Evolutionary conservation across 2,797 vertebrate genomes (phyloP).

Genomic region (Gallinago solitaria): DNA sequence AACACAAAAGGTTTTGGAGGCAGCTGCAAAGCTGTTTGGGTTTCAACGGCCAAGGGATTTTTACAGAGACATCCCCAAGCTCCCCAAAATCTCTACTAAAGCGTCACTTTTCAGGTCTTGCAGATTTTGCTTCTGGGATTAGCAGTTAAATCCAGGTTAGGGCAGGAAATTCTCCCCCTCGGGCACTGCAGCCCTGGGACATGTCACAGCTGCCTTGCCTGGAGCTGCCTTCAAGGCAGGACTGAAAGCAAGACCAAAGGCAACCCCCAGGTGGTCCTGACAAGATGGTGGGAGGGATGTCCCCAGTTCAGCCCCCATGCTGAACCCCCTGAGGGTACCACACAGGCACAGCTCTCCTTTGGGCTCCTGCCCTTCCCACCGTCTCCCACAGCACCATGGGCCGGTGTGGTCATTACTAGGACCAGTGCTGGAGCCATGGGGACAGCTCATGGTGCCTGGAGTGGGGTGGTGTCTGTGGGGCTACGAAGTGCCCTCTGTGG

Average conservation of each 20-base stretch:
- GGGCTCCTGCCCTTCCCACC: not conserved
- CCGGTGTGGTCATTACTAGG: rapidly evolving
- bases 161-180: not conserved
- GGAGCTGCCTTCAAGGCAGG: not conserved
- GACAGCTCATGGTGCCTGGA: rapidly evolving
- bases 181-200: rapidly evolving
- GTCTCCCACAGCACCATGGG: rapidly evolving
- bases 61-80: not conserved
- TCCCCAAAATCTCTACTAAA: not conserved
- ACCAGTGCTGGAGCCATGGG: rapidly evolving
- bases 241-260: not conserved
- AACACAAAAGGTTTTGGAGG: not conserved
- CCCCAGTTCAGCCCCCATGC: not conserved
- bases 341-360: rapidly evolving
- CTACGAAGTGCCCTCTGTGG: not conserved
- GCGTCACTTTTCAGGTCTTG: not conserved
- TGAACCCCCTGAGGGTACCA: rapidly evolving
- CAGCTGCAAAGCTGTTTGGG: not conserved
- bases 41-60: not conserved
- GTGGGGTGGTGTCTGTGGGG: not conserved
- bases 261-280: not conserved
- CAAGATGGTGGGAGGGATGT: not conserved
- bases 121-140: not conserved
- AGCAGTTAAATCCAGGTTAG: not conserved
- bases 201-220: not conserved